A percentile compares a stretch with the other conserved stretches of the same genome.
Conservation (phyloP, 2,113 vertebrate genomes). For the Sylvia atricapilla region DNA sequence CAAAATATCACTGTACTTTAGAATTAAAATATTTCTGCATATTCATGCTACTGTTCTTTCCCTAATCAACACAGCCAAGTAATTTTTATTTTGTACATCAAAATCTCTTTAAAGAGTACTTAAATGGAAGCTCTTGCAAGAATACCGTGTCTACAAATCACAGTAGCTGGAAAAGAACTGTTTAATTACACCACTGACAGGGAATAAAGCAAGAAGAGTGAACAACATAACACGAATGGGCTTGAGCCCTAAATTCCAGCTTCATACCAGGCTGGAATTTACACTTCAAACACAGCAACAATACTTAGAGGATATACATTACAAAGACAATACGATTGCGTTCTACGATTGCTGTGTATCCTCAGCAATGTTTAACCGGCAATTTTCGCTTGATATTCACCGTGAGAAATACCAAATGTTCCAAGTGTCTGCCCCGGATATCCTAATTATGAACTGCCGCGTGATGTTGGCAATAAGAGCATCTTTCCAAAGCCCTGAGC, state of each 20-base stretch:
- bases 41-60: neutral
- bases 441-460: neutral
- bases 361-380: neutral
- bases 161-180: neutral
- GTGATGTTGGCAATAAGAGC: neutral
- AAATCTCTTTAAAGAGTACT: neutral
- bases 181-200: neutral
- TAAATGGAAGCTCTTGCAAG: neutral
- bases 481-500: neutral
- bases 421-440: neutral
- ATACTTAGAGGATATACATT: neutral
- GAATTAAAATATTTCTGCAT: neutral
- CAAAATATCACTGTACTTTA: neutral
- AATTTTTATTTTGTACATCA: neutral
- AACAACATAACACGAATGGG: neutral
- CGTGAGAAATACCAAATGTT: neutral
- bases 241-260: neutral
- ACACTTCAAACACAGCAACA: neutral
- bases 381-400: neutral
- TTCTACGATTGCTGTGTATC: too few relatives aligned
- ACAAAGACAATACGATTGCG: neutral
- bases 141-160: neutral
- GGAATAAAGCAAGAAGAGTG: neutral
- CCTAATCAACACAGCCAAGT: neutral
- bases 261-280: neutral